Evolutionary conservation across 2,113 vertebrate genomes (phyloP).

Genomic region (Fulmarus glacialis): DNA sequence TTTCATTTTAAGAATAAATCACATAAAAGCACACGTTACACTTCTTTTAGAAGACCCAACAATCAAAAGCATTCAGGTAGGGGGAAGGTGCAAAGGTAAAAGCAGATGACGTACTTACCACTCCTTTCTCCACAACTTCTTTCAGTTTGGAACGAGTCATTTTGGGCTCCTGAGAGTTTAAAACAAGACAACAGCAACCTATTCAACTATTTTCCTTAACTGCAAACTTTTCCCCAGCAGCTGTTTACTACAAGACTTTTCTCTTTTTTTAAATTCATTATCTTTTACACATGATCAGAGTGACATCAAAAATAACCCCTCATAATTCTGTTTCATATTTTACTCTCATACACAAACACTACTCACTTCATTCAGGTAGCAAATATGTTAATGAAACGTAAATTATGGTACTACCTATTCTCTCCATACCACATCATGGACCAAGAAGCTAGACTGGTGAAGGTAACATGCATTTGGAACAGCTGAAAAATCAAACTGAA

Average conservation of each 20-base stretch:
- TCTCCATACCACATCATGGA: background rate
- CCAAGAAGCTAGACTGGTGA: background rate
- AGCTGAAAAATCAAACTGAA: background rate
- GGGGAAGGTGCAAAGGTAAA: background rate
- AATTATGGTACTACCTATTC: background rate
- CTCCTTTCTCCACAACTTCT: conserved; percentile 90
- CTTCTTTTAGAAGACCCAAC: background rate
- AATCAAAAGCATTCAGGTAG: background rate
- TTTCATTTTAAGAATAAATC: background rate
- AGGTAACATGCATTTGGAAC: background rate
- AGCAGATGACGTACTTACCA: conserved; percentile 75
- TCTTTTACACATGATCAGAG: background rate
- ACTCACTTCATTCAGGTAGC: background rate
- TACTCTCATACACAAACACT: background rate
- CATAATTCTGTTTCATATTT: background rate
- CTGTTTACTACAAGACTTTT: background rate
- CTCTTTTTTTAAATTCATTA: background rate
- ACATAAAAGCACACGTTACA: background rate
- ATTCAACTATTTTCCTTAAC: background rate
- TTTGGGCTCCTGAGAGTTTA: conserved; percentile 87
- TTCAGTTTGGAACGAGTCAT: conserved; percentile 98
- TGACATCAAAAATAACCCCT: background rate
- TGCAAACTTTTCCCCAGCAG: background rate
- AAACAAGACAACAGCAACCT: background rate
- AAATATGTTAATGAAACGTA: background rate